Conservation (phyloP, 1,140 invertebrate species). For the Psix sp. region DNA sequence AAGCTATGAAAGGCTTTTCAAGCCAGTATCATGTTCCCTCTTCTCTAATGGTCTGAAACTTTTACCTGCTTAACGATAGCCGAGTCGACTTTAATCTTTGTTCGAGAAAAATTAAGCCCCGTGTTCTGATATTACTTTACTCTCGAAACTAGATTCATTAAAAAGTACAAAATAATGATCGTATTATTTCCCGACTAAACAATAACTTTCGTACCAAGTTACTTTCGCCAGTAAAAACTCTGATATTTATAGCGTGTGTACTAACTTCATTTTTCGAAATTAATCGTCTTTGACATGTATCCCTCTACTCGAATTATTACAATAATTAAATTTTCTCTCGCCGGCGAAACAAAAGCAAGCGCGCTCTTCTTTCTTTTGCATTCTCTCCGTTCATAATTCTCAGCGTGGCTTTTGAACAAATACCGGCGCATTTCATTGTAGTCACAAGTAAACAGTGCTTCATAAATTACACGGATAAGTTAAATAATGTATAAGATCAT, state of each 20-base stretch:
- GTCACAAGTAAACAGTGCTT: conserved; percentile 31
- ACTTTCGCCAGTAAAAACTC: too few relatives aligned
- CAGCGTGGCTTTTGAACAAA: conserved; percentile 16
- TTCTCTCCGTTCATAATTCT: neutral
- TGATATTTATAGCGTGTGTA: too few relatives aligned
- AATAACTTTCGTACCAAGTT: too few relatives aligned
- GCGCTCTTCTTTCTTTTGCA: neutral
- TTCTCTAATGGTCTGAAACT: conserved; percentile 34
- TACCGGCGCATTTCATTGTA: conserved; percentile 33
- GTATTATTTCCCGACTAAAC: conserved; percentile 17
- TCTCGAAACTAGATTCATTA: conserved; percentile 13
- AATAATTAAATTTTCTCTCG: conserved; percentile 21
- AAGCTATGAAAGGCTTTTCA: conserved; percentile 48
- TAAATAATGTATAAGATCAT: conserved; percentile 52
- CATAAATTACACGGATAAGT: conserved; percentile 36
- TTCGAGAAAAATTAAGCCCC: conserved; percentile 31
- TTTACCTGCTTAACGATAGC: conserved; percentile 36
- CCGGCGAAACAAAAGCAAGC: neutral
- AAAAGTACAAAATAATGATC: conserved; percentile 17
- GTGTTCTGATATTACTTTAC: conserved; percentile 27
- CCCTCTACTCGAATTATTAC: conserved; percentile 5
- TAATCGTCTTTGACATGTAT: neutral
- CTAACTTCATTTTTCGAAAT: conserved; percentile 1
- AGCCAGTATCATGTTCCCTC: conserved; percentile 40
- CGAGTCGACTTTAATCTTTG: conserved; percentile 24